Percentiles rank a stretch among this genome's conserved stretches.
These are phyloP conservation scores for Siniperca scherzeri DNA, from an alignment of 2,797 vertebrate species.

Conservation along the genomic window DNA sequence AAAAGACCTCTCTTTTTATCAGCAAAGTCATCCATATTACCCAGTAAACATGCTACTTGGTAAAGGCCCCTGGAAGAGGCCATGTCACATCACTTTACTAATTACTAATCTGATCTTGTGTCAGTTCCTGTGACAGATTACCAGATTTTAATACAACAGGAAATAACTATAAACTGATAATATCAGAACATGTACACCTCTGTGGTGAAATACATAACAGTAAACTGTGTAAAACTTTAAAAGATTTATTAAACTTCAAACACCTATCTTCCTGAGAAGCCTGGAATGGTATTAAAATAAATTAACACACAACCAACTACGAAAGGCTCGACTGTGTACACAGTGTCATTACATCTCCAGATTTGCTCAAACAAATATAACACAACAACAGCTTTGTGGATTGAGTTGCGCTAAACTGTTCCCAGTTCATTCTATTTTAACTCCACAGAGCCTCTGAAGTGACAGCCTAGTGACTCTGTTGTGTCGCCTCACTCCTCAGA, in stretches of 20 bases:
- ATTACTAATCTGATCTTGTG: neutral
- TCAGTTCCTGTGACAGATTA: neutral
- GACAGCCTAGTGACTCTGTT: constrained; percentile 35
- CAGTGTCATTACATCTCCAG: constrained; percentile 67
- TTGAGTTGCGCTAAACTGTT: constrained; percentile 31
- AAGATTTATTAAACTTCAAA: constrained; percentile 84
- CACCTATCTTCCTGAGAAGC: constrained; percentile 84
- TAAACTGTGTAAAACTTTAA: constrained; percentile 53
- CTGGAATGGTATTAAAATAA: constrained; percentile 84
- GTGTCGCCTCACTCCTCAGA: constrained; percentile 28
- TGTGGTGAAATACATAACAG: constrained; percentile 22
- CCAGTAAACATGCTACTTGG: no score
- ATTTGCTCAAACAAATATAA: constrained; percentile 63
- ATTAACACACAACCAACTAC: constrained; percentile 81
- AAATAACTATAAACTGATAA: neutral
- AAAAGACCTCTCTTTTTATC: neutral
- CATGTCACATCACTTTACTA: neutral
- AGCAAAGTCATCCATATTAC: neutral
- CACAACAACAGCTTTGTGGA: constrained; percentile 51
- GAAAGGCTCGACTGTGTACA: constrained; percentile 65
- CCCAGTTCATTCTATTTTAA: constrained; percentile 23
- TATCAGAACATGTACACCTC: neutral
- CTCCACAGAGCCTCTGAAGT: constrained; percentile 23
- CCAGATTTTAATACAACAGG: neutral
- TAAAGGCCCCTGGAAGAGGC: neutral